Evolutionary conservation across 2,113 vertebrate species (phyloP).

Genomic region (Galeopterus variegatus): DNA sequence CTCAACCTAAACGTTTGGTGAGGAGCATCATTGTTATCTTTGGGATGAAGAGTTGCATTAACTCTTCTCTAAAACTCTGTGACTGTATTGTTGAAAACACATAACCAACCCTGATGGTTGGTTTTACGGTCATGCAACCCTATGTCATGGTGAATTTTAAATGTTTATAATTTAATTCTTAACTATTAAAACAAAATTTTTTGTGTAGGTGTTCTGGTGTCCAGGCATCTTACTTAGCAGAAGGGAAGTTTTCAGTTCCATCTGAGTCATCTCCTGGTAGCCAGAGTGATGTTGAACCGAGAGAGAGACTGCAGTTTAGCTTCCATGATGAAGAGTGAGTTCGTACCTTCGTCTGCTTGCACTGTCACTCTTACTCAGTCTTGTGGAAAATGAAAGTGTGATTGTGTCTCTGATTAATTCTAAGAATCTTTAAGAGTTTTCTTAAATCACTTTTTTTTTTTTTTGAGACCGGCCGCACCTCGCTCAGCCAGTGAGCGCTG

Average conservation of each 20-base stretch:
- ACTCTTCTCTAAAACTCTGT: neutral
- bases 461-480: no score
- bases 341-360: slow-evolving; percentile 19
- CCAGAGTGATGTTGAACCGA: slow-evolving; percentile 83
- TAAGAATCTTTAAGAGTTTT: neutral
- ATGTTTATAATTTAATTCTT: slow-evolving; percentile 60
- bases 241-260: slow-evolving; percentile 81
- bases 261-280: slow-evolving; percentile 70
- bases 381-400: neutral
- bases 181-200: slow-evolving; percentile 23
- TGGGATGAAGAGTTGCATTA: neutral
- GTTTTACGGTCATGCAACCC: neutral
- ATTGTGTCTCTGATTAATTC: slow-evolving; percentile 14
- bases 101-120: neutral
- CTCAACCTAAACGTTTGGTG: neutral
- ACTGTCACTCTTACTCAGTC: neutral
- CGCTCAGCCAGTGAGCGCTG: no score
- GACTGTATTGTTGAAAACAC: neutral
- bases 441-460: no score
- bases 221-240: slow-evolving; percentile 93
- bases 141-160: slow-evolving; percentile 45
- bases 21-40: slow-evolving; percentile 10
- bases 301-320: slow-evolving; percentile 90
- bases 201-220: slow-evolving; percentile 88
- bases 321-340: slow-evolving; percentile 95